phyloP scores from a whole-genome alignment of 2,888 invertebrate species.

The Leucoptera coffeella region DNA sequence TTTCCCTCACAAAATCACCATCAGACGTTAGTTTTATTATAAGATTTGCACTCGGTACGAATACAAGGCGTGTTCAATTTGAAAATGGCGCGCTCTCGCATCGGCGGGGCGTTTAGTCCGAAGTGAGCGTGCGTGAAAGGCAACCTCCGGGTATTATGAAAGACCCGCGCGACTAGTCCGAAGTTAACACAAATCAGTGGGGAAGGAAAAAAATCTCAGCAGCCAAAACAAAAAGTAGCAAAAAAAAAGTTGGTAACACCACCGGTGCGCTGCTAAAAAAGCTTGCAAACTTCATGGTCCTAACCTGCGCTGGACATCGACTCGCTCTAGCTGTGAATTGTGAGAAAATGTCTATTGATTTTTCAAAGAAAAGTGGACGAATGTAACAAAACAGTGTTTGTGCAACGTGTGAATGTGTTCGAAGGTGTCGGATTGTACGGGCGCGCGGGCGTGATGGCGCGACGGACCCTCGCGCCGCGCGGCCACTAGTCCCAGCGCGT shows the following conservation, averaged over 20 bases:
- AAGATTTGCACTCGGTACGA: too few species aligned
- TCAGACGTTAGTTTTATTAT: too few species aligned
- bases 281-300: conserved; percentile 56
- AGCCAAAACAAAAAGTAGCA: conserved; percentile 50
- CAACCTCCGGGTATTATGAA: conserved; percentile 24
- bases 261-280: conserved; percentile 56
- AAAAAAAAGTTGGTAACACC: conserved; percentile 56
- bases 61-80: too few species aligned
- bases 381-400: conserved; percentile 53
- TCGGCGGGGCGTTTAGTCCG: too few species aligned
- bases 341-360: conserved; percentile 56
- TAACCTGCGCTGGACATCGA: conserved; percentile 57
- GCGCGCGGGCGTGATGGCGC: conserved; percentile 49
- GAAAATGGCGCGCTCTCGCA: too few species aligned
- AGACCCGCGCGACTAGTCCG: conserved; percentile 29
- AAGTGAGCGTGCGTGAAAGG: too few species aligned
- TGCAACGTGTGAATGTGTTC: conserved; percentile 49
- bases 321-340: conserved; percentile 50
- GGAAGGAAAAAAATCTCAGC: conserved; percentile 49
- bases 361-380: conserved; percentile 55
- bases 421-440: conserved; percentile 42
- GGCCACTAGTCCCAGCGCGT: conserved; percentile 45
- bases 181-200: conserved; percentile 40
- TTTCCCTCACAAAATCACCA: too few species aligned
- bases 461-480: conserved; percentile 43